Evolutionary conservation across 2,113 vertebrate species (phyloP).

Genomic region (Mormyrus iriodes): DNA sequence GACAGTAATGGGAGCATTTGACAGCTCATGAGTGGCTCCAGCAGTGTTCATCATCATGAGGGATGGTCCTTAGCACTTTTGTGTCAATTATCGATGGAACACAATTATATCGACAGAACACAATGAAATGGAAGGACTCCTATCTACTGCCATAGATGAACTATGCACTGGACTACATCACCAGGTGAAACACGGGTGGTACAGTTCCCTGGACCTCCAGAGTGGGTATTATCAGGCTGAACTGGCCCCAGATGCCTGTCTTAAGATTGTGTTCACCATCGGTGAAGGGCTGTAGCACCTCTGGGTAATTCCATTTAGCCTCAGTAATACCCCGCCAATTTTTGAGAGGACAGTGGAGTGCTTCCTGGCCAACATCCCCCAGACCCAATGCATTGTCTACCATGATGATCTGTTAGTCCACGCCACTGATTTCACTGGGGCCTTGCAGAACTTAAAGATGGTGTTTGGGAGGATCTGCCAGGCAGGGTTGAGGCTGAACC

Average conservation of each 20-base stretch:
- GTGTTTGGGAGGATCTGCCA: neutral
- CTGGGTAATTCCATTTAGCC: neutral
- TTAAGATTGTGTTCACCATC: neutral
- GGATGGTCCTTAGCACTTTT: neutral
- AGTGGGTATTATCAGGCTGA: too few species aligned
- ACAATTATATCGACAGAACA: neutral
- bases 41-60: neutral
- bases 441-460: neutral
- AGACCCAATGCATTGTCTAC: neutral
- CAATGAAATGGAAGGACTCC: neutral
- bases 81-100: neutral
- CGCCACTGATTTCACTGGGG: neutral
- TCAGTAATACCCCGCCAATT: neutral
- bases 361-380: neutral
- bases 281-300: neutral
- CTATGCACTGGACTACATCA: too few species aligned
- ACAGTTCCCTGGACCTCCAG: too few species aligned
- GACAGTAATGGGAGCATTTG: too few species aligned
- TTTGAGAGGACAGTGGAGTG: neutral
- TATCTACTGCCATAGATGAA: neutral
- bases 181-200: too few species aligned
- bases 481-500: neutral
- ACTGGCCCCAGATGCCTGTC: neutral
- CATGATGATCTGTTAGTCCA: neutral
- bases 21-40: neutral